These are phyloP conservation scores for Syndactyla subalaris DNA, from an alignment of 2,797 vertebrate genomes.

Conservation along the genomic window DNA sequence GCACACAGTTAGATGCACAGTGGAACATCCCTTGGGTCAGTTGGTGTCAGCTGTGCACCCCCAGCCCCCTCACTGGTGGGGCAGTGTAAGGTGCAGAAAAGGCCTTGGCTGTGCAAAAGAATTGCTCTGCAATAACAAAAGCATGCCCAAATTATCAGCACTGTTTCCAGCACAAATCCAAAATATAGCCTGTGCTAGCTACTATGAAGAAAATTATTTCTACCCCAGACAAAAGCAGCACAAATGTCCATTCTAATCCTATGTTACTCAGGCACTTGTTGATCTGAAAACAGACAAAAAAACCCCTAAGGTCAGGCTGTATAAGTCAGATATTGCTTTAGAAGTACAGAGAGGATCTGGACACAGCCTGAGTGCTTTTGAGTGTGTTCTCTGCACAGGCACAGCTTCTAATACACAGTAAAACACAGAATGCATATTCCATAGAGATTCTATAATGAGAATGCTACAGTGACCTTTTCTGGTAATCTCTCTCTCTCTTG, in stretches of 20 bases:
- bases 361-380: not conserved
- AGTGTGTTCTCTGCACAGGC: not conserved
- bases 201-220: not conserved
- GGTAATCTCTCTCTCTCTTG: not conserved
- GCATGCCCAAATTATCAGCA: not conserved
- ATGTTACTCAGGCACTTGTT: not conserved
- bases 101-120: not conserved
- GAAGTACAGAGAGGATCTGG: not conserved
- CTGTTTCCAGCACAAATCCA: not conserved
- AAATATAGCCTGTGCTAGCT: not conserved
- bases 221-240: not conserved
- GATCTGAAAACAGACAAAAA: not conserved
- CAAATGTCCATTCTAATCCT: not conserved
- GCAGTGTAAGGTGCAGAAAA: not conserved
- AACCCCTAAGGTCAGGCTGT: rapidly evolving
- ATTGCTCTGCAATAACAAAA: not conserved
- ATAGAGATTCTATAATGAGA: not conserved
- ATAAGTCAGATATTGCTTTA: not conserved
- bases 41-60: not conserved
- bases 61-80: not conserved
- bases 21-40: not conserved
- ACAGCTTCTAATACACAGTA: rapidly evolving
- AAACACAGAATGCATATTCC: not conserved
- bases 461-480: not conserved
- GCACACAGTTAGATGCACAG: not conserved